A percentile compares a stretch with the other conserved stretches of the same genome.
These are phyloP conservation scores for Pseudanteris insignis DNA, from an alignment of 2,888 invertebrate species.

Conservation along the genomic window DNA sequence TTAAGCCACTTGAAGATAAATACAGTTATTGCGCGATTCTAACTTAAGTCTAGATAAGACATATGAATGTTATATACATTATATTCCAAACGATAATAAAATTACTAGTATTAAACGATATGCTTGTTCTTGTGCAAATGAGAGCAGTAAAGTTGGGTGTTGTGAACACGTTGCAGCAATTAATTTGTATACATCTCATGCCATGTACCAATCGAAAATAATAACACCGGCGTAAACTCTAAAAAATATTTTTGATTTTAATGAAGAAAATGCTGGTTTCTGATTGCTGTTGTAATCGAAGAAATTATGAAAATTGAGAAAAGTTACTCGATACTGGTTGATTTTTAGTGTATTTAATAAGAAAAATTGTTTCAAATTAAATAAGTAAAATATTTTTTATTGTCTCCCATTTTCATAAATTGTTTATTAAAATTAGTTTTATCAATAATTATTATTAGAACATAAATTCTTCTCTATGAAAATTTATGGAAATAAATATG, in stretches of 20 bases:
- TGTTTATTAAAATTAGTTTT: too few species aligned
- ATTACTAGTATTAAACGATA: conserved; percentile 8
- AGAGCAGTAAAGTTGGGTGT: neutral
- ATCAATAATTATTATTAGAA: too few species aligned
- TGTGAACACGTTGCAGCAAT: conserved; percentile 1
- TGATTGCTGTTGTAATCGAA: too few species aligned
- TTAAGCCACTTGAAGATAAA: neutral
- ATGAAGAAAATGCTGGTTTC: conserved; percentile 1
- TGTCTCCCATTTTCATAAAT: too few species aligned
- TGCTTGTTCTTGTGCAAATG: conserved; percentile 8
- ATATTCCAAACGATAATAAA: neutral
- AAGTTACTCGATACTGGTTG: too few species aligned
- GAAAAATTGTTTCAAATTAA: too few species aligned
- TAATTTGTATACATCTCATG: conserved; percentile 1
- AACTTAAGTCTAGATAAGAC: conserved; percentile 11
- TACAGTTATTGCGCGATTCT: conserved; percentile 6
- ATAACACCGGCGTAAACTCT: conserved; percentile 1
- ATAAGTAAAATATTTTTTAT: too few species aligned
- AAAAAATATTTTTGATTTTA: conserved; percentile 2
- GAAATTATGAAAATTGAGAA: too few species aligned
- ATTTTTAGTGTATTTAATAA: too few species aligned
- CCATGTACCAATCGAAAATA: neutral
- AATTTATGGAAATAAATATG: too few species aligned
- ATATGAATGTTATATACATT: conserved; percentile 1
- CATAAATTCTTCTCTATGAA: too few species aligned